Percentiles rank a stretch among this genome's conserved stretches.
These are phyloP conservation scores for Amaurobius ferox DNA, from an alignment of 2,888 invertebrate species.

Conservation along the genomic window DNA sequence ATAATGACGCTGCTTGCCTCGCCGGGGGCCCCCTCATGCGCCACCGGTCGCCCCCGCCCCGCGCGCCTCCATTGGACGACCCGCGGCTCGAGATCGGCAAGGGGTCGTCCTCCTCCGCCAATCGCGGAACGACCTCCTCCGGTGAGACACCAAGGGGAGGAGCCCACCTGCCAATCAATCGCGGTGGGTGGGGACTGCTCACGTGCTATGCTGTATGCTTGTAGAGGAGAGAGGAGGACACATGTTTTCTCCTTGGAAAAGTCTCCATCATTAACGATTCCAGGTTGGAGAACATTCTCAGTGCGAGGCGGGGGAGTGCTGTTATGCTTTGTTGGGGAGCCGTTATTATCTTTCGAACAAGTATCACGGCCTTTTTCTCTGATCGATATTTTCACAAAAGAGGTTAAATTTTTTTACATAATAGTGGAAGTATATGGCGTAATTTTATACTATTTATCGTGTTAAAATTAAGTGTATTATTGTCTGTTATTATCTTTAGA, in stretches of 20 bases:
- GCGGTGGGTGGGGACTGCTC: slow-evolving; percentile 51
- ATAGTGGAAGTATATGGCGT: too few relatives aligned
- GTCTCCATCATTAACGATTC: too few relatives aligned
- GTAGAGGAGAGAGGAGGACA: neutral
- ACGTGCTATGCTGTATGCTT: neutral
- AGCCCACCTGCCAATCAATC: slow-evolving; percentile 65
- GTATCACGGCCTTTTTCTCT: too few relatives aligned
- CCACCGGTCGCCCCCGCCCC: slow-evolving; percentile 17
- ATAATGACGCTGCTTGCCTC: slow-evolving; percentile 55
- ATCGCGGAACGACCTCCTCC: slow-evolving; percentile 29
- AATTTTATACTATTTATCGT: too few relatives aligned
- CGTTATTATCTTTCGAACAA: slow-evolving; percentile 5
- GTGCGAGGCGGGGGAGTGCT: neutral
- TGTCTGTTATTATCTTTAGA: too few relatives aligned
- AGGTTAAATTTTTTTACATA: too few relatives aligned
- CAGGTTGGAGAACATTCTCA: neutral
- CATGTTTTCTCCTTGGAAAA: neutral
- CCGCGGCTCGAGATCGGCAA: neutral
- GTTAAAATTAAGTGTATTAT: too few relatives aligned
- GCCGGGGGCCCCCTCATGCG: slow-evolving; percentile 23
- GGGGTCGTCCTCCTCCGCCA: slow-evolving; percentile 14
- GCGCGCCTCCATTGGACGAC: slow-evolving; percentile 39
- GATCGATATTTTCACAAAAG: too few relatives aligned
- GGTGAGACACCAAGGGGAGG: slow-evolving; percentile 41
- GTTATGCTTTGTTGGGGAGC: neutral